A percentile compares a stretch with the other conserved stretches of the same genome.
phyloP scores from a whole-genome alignment of 2,113 vertebrate genomes.

The Hippocampus mohnikei region DNA sequence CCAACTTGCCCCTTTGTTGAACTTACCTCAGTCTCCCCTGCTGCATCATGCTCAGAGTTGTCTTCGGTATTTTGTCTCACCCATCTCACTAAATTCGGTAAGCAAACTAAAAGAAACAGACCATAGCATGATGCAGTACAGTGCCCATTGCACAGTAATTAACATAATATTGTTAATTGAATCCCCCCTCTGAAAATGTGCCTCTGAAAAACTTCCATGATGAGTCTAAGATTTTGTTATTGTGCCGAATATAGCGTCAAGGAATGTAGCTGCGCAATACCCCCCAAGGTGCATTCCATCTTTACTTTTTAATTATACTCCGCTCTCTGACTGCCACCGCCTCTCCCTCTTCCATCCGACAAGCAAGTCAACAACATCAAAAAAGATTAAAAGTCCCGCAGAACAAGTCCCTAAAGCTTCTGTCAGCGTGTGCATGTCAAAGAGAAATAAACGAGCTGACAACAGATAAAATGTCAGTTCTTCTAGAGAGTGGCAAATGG shows the following conservation, averaged over 20 bases:
- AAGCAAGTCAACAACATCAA: slow-evolving; percentile 15
- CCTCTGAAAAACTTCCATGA: background rate
- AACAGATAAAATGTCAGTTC: slow-evolving; percentile 22
- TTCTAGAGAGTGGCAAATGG: slow-evolving; percentile 22
- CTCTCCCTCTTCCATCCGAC: background rate
- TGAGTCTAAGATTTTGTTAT: background rate
- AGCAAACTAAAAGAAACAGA: background rate
- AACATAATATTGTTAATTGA: background rate
- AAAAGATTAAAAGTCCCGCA: slow-evolving; percentile 7
- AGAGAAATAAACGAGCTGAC: slow-evolving; percentile 26
- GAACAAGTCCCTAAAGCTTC: slow-evolving; percentile 17
- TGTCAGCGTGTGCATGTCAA: slow-evolving; percentile 20
- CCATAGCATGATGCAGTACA: background rate
- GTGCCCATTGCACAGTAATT: background rate
- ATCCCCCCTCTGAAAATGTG: background rate
- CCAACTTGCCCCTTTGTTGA: no score
- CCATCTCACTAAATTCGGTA: background rate
- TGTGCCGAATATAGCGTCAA: background rate
- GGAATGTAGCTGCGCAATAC: background rate
- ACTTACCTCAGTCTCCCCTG: no score
- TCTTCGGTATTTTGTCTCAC: background rate
- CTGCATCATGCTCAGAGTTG: background rate
- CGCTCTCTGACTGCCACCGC: no score
- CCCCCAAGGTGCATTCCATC: background rate
- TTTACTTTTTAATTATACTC: slow-evolving; percentile 3